Evolutionary conservation across 2,888 invertebrate species (phyloP), one percentile per base, ranked within the genome.

Genomic region (Notocelia uddmanniana): DNA sequence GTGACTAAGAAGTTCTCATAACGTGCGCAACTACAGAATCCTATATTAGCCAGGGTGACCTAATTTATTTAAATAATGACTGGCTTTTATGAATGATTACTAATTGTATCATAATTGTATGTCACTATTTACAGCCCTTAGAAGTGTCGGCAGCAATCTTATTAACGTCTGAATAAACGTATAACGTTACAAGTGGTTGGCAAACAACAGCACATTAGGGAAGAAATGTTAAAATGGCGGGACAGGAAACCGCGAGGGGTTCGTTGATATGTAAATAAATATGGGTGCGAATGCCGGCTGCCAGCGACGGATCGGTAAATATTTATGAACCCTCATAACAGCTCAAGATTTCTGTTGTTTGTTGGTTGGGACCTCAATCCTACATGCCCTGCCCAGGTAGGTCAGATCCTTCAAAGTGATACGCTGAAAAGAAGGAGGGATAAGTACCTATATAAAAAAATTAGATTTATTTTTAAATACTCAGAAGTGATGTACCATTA

Each of bases 231-330:
- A 58, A 62, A 72, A 72, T 21, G 31, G 34, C 21, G 55, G 48
- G 63, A 23, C 34, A 41, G 11, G 57, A 63, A 64, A 37, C 31
- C 37, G 34, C 66, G 71, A 63, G 57, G 67, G 79, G 77, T 77
- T 86, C 86, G 87, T 89, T 85, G 78, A 77, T 83, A 86, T 84
- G 87, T 86, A 86, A 89, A 87, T 85, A 90, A 87, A 87, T 86
- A 86, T 83, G 78, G 83, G 85, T 87, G 88, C 72, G 89, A 89
- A 78, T 74, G 74, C 74, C 68, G 62, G 62, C 52, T 72, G 84
- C 87, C 84, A 79, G 78, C 73, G 70, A 74, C 74, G 67, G 64
- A 68, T 69, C 58, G 18, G 19, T 59, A 68, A 76, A 75, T 80
- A 80, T 82, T 81, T 78, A 68, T 73, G 73, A 68, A 75, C 75